Evolutionary conservation across 1,140 invertebrate species (phyloP).

Genomic region (Bombus pascuorum): DNA sequence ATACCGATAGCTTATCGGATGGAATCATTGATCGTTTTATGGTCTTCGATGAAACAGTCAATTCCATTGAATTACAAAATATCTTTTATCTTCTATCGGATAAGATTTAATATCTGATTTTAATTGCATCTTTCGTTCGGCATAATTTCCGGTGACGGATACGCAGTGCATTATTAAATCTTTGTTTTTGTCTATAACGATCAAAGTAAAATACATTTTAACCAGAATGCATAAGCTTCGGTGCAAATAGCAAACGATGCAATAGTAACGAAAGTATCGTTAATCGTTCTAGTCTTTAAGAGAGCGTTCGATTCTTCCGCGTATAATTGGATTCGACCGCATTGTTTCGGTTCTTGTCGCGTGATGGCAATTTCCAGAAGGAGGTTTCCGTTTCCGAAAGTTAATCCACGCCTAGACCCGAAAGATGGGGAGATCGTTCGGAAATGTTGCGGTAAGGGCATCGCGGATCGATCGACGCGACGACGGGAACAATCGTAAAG

Average conservation of each 20-base stretch:
- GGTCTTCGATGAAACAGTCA: not conserved
- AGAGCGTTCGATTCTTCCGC: not conserved
- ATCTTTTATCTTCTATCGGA: not conserved
- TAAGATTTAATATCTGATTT: not conserved
- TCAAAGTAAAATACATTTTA: too few species aligned
- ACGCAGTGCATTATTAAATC: too few species aligned
- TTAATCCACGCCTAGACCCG: slow-evolving; percentile 56
- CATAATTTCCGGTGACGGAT: too few species aligned
- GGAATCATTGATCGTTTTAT: not conserved
- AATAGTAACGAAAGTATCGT: too few species aligned
- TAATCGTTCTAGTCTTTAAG: not conserved
- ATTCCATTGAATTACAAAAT: not conserved
- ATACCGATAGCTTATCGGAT: not conserved
- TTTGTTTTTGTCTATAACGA: too few species aligned
- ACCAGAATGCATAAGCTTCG: not conserved
- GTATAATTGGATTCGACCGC: not conserved
- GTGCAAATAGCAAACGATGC: not conserved
- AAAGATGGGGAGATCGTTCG: not conserved
- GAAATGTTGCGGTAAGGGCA: slow-evolving; percentile 15
- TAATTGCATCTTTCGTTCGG: not conserved
- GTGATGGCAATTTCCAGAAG: slow-evolving; percentile 35
- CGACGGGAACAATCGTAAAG: slow-evolving; percentile 10
- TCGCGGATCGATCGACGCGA: slow-evolving; percentile 36
- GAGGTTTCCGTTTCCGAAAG: slow-evolving; percentile 56
- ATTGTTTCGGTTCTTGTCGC: not conserved